These are phyloP conservation scores for Callionymus lyra DNA, from an alignment of 2,113 vertebrate species.

Conservation along the genomic window DNA sequence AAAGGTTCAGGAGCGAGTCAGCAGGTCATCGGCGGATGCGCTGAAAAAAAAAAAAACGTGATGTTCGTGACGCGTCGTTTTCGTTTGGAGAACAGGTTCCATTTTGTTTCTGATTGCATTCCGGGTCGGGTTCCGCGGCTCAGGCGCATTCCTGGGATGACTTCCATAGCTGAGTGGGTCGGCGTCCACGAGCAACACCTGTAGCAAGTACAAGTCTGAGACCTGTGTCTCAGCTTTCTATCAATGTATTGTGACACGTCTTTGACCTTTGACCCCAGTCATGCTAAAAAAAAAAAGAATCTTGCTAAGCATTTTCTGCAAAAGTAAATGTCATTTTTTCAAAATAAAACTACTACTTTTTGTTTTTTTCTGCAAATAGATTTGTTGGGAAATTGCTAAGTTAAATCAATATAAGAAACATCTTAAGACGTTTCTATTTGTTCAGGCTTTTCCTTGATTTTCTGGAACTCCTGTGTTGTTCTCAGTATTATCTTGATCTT, in stretches of 20 bases:
- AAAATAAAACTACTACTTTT: no score
- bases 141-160: slow-evolving; percentile 29
- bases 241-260: slow-evolving; percentile 11
- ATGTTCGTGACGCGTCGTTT: slow-evolving; percentile 18
- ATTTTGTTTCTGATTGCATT: slow-evolving; percentile 9
- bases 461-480: no score
- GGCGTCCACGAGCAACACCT: slow-evolving; percentile 10
- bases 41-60: no score
- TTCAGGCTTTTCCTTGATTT: no score
- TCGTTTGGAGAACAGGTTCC: slow-evolving; percentile 5
- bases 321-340: no score
- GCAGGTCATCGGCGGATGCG: slow-evolving; percentile 3
- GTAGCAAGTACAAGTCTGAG: background rate
- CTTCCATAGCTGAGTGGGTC: slow-evolving; percentile 19
- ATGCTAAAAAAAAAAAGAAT: no score
- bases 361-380: no score
- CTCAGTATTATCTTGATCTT: no score
- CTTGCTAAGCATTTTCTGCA: no score
- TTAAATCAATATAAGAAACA: no score
- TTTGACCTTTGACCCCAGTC: background rate
- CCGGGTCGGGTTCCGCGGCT: slow-evolving; percentile 19
- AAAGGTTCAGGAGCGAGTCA: slow-evolving; percentile 10
- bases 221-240: slow-evolving; percentile 17
- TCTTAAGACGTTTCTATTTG: no score
- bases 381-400: no score